Evolutionary conservation across 1,140 invertebrate genomes (phyloP), one percentile per base, ranked within the genome.

Genomic region (Hermatobates lingyangjiaoensis): DNA sequence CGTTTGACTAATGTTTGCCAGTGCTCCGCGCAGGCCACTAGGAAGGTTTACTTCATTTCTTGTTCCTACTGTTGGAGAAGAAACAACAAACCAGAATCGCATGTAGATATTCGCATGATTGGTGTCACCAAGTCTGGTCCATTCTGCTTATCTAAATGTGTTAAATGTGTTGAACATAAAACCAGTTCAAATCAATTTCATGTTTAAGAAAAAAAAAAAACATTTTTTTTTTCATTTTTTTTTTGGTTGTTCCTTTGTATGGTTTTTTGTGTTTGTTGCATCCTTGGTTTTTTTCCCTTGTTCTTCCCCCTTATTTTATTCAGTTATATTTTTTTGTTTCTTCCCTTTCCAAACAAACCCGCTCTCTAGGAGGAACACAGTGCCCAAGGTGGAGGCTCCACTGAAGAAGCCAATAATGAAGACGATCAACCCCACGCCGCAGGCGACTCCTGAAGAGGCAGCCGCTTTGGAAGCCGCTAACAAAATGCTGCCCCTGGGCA

Each of bases 311-410:
- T 48, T 57, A 50, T 18, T 50, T 56, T 52, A 21, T 47, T 56
- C 57, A 60, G 60, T 62, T 60, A 34, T 58, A 58, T 56, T 47
- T 59, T 60, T 61, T 63, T 48, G 57, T 58, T 62, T 55, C 51
- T 59, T 55, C 45, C 45, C 54, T 45, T 51, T 56, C 44, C 54
- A 30, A 40, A 27, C 38, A 38, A 48, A 24, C 21, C 51, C 55
- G 42, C 50, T 55, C 54, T 51, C 57, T 50, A 54, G 53, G 53
- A 54, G 49, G 40, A 28, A 27, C 5, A 84, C 83, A 52, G 73
- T 86, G 65, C 80, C 82, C 60, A 87, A 87, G 65, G 86, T 83
- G 66, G 84, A 89, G 65, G 78, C 80, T 54, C 81, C 84, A 28
- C 88, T 76, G 59, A 88, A 87, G 72, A 84, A 86, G 62, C 80